Evolutionary conservation across 1,140 invertebrate species (phyloP).

Genomic region (Rhyacophila brunnea): DNA sequence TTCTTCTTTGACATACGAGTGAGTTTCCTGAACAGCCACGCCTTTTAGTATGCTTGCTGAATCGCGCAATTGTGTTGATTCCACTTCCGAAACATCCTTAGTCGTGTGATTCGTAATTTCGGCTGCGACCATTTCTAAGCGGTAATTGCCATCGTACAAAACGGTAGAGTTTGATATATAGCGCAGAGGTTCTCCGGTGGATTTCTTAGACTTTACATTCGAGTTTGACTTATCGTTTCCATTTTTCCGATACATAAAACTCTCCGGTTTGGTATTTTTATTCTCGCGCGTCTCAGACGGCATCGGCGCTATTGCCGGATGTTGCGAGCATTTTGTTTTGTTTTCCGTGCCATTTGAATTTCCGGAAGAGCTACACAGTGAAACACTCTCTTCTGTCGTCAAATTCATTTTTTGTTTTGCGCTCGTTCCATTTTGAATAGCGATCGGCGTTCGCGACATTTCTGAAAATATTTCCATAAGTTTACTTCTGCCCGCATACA

Average conservation of each 20-base stretch:
- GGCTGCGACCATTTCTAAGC: too few species aligned
- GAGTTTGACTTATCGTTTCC: slow-evolving; percentile 14
- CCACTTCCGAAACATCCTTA: too few species aligned
- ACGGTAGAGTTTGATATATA: too few species aligned
- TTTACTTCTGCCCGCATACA: slow-evolving; percentile 19
- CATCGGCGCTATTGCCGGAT: slow-evolving; percentile 28
- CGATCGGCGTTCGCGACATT: slow-evolving; percentile 24
- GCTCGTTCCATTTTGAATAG: slow-evolving; percentile 9
- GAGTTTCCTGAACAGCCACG: too few species aligned
- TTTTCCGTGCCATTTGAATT: slow-evolving; percentile 33
- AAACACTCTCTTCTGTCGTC: slow-evolving; percentile 18
- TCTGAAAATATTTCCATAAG: slow-evolving; percentile 33
- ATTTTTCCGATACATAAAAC: slow-evolving; percentile 30
- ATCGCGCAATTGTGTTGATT: too few species aligned
- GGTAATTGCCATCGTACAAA: too few species aligned
- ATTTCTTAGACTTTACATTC: slow-evolving; percentile 14
- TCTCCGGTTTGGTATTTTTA: slow-evolving; percentile 23
- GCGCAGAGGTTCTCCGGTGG: neutral
- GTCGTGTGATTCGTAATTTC: too few species aligned
- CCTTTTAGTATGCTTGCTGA: too few species aligned
- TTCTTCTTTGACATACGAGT: too few species aligned
- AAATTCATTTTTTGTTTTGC: slow-evolving; percentile 7
- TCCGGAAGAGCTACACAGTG: slow-evolving; percentile 21
- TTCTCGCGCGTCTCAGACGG: slow-evolving; percentile 17
- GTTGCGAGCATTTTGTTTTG: slow-evolving; percentile 30